These are phyloP conservation scores for Elysia crispata DNA, from an alignment of 2,888 invertebrate species.

Conservation along the genomic window DNA sequence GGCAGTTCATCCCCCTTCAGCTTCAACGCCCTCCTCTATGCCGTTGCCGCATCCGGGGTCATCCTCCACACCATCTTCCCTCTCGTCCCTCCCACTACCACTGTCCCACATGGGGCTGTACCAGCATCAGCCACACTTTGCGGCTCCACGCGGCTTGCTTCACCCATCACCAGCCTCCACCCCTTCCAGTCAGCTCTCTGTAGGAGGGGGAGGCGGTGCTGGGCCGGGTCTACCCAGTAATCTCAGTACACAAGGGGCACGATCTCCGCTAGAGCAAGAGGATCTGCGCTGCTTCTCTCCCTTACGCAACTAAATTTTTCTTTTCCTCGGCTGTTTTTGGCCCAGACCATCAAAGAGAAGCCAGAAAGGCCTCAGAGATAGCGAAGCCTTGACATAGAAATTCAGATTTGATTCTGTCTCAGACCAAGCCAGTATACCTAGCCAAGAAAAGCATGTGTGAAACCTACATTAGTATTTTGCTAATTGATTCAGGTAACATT, in stretches of 20 bases:
- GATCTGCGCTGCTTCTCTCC: constrained; percentile 47
- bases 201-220: constrained; percentile 14
- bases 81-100: constrained; percentile 45
- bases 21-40: constrained; percentile 21
- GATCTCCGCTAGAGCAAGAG: constrained; percentile 42
- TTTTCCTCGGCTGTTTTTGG: background rate
- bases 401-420: background rate
- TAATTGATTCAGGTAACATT: too few relatives aligned
- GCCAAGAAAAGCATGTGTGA: too few relatives aligned
- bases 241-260: constrained; percentile 41
- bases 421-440: too few relatives aligned
- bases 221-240: constrained; percentile 37
- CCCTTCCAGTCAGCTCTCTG: constrained; percentile 44
- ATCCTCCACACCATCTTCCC: constrained; percentile 43
- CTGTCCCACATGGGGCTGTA: constrained; percentile 50
- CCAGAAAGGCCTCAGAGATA: background rate
- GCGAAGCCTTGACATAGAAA: background rate
- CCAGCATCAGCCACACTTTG: constrained; percentile 49
- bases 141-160: constrained; percentile 37
- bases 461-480: too few relatives aligned
- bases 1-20: constrained; percentile 7
- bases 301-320: constrained; percentile 23
- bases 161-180: constrained; percentile 47
- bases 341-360: background rate
- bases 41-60: background rate